A percentile compares a stretch with the other conserved stretches of the same genome.
phyloP scores from a whole-genome alignment of 2,797 vertebrate genomes.

The Clarias platycephalus region DNA sequence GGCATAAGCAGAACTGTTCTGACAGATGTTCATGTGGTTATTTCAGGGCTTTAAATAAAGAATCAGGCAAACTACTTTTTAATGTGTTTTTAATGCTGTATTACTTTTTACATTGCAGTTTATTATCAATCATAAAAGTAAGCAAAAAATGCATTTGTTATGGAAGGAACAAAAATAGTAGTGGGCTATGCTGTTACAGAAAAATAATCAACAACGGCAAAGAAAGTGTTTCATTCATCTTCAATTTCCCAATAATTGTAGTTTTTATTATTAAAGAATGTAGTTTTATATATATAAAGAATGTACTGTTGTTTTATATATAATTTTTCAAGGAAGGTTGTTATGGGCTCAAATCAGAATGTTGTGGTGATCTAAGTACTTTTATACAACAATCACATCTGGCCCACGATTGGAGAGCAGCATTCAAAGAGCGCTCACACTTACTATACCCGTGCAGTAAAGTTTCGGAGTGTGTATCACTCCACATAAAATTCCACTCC shows the following conservation, averaged over 20 bases:
- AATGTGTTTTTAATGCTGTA: not conserved
- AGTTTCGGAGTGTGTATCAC: not conserved
- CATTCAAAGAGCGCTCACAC: not conserved
- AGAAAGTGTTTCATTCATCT: not conserved
- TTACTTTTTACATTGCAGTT: not conserved
- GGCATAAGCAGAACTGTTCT: not conserved
- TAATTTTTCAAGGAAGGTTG: not conserved
- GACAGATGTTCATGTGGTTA: not conserved
- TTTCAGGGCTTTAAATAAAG: conserved; percentile 2
- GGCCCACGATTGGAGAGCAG: conserved; percentile 3
- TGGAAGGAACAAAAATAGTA: not conserved
- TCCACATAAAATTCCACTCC: not conserved
- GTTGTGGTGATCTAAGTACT: not conserved
- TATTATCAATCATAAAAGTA: not conserved
- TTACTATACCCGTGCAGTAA: not conserved
- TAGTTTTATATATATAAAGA: no score
- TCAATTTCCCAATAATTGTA: not conserved
- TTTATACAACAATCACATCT: not conserved
- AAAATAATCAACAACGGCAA: not conserved
- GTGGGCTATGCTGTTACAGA: not conserved
- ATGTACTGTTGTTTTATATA: not conserved
- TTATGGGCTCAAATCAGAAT: no score
- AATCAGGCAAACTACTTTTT: not conserved
- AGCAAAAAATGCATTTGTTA: not conserved
- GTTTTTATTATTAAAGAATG: not conserved